Percentiles rank a stretch among this genome's conserved stretches.
Evolutionary conservation across 1,140 invertebrate species (phyloP).

Genomic region (Drosophila sucinea): DNA sequence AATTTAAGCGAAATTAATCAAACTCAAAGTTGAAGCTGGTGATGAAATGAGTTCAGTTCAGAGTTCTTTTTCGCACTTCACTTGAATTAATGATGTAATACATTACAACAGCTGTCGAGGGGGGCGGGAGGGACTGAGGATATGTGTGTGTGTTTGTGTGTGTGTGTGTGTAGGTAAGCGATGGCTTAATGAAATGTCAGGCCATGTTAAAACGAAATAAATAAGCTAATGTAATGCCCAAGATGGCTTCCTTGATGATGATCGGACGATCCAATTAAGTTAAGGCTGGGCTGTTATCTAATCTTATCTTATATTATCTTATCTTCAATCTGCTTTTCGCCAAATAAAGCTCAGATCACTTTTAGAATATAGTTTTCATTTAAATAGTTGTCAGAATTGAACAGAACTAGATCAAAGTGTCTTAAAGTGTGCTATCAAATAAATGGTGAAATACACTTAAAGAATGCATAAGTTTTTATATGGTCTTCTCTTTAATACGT

Average conservation of each 20-base stretch:
- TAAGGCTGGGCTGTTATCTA: neutral
- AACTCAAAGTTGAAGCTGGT: constrained; percentile 9
- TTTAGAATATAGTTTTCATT: no score
- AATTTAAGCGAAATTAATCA: constrained; percentile 16
- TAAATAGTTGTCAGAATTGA: no score
- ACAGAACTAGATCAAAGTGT: no score
- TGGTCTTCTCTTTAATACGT: no score
- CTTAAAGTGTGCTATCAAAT: no score
- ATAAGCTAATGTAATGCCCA: constrained; percentile 45
- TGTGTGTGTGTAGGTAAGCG: neutral
- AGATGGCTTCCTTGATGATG: constrained; percentile 8
- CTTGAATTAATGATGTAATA: constrained; percentile 36
- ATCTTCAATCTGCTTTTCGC: no score
- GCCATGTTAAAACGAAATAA: constrained; percentile 34
- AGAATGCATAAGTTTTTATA: no score
- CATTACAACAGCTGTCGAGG: constrained; percentile 39
- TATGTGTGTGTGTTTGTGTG: no score
- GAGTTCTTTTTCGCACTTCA: constrained; percentile 7
- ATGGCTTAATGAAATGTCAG: neutral
- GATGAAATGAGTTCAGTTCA: constrained; percentile 12
- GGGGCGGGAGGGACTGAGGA: neutral
- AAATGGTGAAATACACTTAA: no score
- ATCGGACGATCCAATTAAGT: neutral
- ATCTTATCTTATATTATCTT: neutral
- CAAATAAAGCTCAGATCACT: no score